Conservation (phyloP, 1,140 invertebrate genomes). For the Streblospio benedicti region DNA sequence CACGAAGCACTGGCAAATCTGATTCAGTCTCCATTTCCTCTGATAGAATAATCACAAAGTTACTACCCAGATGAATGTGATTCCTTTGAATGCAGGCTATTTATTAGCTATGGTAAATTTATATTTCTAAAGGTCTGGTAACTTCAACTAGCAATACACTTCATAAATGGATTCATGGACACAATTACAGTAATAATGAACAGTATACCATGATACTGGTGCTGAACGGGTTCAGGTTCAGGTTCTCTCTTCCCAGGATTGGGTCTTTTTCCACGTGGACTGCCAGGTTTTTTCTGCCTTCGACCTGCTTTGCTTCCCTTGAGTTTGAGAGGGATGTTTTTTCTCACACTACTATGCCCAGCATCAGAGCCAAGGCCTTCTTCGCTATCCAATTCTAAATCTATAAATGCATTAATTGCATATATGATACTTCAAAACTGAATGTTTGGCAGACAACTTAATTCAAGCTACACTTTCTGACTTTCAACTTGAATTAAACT, state of each 20-base stretch:
- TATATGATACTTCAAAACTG: too few relatives aligned
- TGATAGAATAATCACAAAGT: slow-evolving; percentile 3
- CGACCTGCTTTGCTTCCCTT: slow-evolving; percentile 19
- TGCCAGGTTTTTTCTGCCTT: neutral
- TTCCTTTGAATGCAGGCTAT: slow-evolving; percentile 25
- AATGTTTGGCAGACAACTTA: too few relatives aligned
- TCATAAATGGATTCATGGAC: slow-evolving; percentile 15
- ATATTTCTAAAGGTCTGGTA: slow-evolving; percentile 24
- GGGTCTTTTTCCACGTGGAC: neutral
- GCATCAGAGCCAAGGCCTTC: slow-evolving; percentile 15
- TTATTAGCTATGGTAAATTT: slow-evolving; percentile 8
- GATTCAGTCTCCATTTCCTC: slow-evolving; percentile 11
- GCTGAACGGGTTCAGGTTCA: neutral
- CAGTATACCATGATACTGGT: neutral
- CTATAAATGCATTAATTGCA: slow-evolving; percentile 8
- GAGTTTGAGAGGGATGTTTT: slow-evolving; percentile 29
- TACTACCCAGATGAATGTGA: neutral
- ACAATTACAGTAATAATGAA: neutral
- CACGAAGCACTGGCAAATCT: slow-evolving; percentile 2
- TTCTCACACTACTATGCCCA: slow-evolving; percentile 22
- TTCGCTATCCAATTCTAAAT: slow-evolving; percentile 22
- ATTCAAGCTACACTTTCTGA: too few relatives aligned
- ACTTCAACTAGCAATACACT: slow-evolving; percentile 9
- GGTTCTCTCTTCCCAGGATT: neutral
- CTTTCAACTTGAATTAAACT: too few relatives aligned